A percentile compares a stretch with the other conserved stretches of the same genome.
phyloP scores from a whole-genome alignment of 2,888 invertebrate species.

The Drosophila limbata region DNA sequence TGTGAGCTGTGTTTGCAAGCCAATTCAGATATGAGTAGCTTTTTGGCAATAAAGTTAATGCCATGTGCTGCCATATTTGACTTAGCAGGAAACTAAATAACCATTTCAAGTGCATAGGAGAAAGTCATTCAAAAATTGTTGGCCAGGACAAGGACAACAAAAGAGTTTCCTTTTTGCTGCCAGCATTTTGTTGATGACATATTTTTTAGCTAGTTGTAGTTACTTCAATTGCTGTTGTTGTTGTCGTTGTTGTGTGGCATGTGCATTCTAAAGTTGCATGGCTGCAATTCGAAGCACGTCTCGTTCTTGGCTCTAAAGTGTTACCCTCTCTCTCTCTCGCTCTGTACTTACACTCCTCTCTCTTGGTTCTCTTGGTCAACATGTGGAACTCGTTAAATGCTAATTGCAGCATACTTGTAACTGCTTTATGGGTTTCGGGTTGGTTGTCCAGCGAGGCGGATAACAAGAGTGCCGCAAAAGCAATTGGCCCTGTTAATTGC shows the following conservation, averaged over 20 bases:
- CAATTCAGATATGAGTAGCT: constrained; percentile 17
- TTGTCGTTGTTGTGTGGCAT: constrained; percentile 22
- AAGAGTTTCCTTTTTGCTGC: constrained; percentile 43
- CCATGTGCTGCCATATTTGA: constrained; percentile 49
- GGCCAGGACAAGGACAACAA: constrained; percentile 44
- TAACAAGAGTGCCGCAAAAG: constrained; percentile 11
- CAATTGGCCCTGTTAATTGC: constrained; percentile 34
- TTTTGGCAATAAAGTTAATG: constrained; percentile 26
- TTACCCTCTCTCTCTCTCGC: background rate
- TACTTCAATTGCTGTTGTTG: background rate
- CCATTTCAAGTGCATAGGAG: constrained; percentile 5
- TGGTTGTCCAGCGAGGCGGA: constrained; percentile 32
- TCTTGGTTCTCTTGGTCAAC: constrained; percentile 35
- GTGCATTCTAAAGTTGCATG: constrained; percentile 47
- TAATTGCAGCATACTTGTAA: constrained; percentile 70
- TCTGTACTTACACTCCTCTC: no score
- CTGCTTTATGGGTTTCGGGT: constrained; percentile 45
- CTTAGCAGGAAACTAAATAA: constrained; percentile 28
- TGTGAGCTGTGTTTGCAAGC: background rate
- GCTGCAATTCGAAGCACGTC: constrained; percentile 3
- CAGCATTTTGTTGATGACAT: constrained; percentile 50
- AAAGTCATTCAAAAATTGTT: constrained; percentile 39
- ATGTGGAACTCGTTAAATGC: constrained; percentile 67
- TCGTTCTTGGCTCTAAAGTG: background rate
- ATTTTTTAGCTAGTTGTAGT: constrained; percentile 5